A percentile compares a stretch with the other conserved stretches of the same genome.
Conservation (phyloP, 2,113 vertebrate genomes). For the Holacanthus passer region DNA sequence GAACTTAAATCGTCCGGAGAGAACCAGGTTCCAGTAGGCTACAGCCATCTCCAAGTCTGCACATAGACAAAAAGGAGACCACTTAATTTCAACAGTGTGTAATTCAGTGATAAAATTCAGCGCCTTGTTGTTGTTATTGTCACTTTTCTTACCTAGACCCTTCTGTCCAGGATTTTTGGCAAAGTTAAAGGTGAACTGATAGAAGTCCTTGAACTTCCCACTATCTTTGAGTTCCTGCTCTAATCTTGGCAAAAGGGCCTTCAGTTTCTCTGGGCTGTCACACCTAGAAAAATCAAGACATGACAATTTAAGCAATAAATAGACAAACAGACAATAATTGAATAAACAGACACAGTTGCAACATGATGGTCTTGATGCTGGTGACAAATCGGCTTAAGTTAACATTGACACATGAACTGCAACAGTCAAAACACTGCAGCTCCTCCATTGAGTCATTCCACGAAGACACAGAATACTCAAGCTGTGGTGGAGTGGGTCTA, state of each 20-base stretch:
- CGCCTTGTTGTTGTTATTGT: background rate
- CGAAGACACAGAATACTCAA: conserved; percentile 63
- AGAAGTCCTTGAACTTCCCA: conserved; percentile 95
- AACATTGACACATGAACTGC: conserved; percentile 42
- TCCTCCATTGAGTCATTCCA: conserved; percentile 43
- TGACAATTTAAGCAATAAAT: conserved; percentile 11
- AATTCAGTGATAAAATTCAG: background rate
- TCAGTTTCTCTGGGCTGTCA: conserved; percentile 93
- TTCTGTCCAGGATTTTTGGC: conserved; percentile 98
- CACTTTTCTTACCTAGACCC: conserved; percentile 89
- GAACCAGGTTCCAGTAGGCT: conserved; percentile 96
- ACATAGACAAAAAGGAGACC: conserved; percentile 51
- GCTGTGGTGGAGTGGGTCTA: conserved; percentile 62
- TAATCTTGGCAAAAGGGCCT: conserved; percentile 90
- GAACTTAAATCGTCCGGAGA: conserved; percentile 96
- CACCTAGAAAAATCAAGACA: conserved; percentile 86
- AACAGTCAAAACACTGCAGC: conserved; percentile 54
- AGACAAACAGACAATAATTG: background rate
- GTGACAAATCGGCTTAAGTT: conserved; percentile 6
- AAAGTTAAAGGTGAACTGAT: conserved; percentile 98
- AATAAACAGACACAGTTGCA: conserved; percentile 2
- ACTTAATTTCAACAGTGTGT: background rate
- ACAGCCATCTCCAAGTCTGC: conserved; percentile 98
- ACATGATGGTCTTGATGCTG: background rate
- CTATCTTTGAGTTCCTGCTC: conserved; percentile 96